Base-by-base conservation (phyloP, 1,140 invertebrate species). In the Thaumetopoea pityocampa region DNA sequence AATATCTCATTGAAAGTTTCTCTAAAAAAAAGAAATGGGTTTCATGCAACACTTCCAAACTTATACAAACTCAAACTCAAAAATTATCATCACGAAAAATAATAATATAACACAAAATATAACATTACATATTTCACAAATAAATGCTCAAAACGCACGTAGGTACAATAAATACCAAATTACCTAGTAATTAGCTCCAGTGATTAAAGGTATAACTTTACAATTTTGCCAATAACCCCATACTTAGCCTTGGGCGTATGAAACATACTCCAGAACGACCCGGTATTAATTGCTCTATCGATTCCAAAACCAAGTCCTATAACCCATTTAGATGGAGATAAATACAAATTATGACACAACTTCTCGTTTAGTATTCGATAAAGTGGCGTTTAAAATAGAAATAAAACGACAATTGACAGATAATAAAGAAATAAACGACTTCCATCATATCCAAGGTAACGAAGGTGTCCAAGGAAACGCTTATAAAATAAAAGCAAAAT, bases 241-340 rank as follows among this genome's bases (percentile, higher is more conserved):
- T 61, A n/a, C n/a, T n/a, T n/a, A 38, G 72, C 78, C 67, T 44
- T 22, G 38, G 70, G 78, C 74, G 49, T 30, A 54, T 48, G 52
- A 58, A 17, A 14, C 26, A 19, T 15, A 41, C 37, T 41, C 8
- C 12, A 41, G 57, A 67, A 63, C 60, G 67, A 44, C 51, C 36
- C 28, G 33, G 50, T 54, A 51, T 54, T 79, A 82, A 76, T 82
- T 71, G 63, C 59, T 62, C 43, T 30, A 58, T 66, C 66, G 69
- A 73, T 67, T 66, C 60, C 63, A 46, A 56, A 40, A 36, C n/a
- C 44, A 44, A 67, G 59, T 52, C 61, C 53, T 59, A 67, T 66
- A 59, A 63, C 56, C 63, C 59, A 68, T 81, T 81, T 54, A 81
- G 73, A 81, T 78, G 30, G 6, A 76, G 69, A 80, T 80, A 71